Conservation (phyloP, 2,888 invertebrate genomes). For the Mesorhabditis belari region DNA sequence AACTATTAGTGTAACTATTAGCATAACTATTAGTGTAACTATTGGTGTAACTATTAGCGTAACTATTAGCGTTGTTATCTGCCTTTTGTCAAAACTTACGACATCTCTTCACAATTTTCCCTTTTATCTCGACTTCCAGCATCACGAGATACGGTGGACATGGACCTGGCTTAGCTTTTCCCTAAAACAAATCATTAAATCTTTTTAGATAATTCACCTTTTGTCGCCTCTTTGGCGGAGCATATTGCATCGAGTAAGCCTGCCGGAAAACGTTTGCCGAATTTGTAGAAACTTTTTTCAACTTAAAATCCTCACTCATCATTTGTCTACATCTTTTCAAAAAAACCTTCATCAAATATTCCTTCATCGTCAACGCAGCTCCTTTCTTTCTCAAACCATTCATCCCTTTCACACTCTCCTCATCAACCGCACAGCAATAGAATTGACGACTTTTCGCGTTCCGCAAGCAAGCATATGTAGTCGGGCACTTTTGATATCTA, state of each 20-base stretch:
- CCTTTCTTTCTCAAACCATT: background rate
- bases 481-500: background rate
- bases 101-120: slow-evolving; percentile 25
- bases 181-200: too few relatives aligned
- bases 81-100: slow-evolving; percentile 15
- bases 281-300: background rate
- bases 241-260: slow-evolving; percentile 1
- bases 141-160: slow-evolving; percentile 26
- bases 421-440: background rate
- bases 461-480: background rate
- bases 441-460: background rate
- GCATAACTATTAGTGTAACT: too few relatives aligned
- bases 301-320: background rate
- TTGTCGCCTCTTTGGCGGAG: background rate
- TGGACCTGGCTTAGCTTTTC: slow-evolving; percentile 1
- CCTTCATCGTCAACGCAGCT: background rate
- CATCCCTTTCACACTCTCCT: background rate
- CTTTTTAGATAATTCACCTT: too few relatives aligned
- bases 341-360: background rate
- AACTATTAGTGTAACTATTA: too few relatives aligned
- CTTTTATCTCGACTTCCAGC: slow-evolving; percentile 22
- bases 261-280: background rate
- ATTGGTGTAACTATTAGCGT: too few relatives aligned
- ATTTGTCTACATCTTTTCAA: too few relatives aligned
- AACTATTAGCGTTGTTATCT: background rate